Percentiles rank a stretch among this genome's conserved stretches.
These are phyloP conservation scores for Stictocephala bisonia DNA, from an alignment of 2,888 invertebrate genomes.

Conservation along the genomic window DNA sequence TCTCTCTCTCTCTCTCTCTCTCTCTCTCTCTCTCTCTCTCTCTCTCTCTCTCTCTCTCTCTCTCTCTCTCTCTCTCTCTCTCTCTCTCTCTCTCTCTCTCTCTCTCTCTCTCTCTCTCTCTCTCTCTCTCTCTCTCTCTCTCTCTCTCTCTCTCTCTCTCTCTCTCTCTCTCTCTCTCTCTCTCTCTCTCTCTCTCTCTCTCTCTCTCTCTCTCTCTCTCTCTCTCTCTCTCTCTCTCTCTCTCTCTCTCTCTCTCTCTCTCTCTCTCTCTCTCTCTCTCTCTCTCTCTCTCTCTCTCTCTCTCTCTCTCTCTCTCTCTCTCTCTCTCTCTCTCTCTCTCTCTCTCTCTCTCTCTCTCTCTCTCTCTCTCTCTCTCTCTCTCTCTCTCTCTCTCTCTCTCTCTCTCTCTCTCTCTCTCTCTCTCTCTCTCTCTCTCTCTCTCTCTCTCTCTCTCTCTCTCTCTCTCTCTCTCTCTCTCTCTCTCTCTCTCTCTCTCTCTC, in stretches of 20 bases:
- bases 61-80: too few species aligned
- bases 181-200: constrained; percentile 1
- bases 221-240: constrained; percentile 31
- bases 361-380: neutral
- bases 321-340: constrained; percentile 10
- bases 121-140: too few species aligned
- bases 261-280: constrained; percentile 15
- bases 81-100: neutral
- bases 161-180: constrained; percentile 6
- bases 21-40: too few species aligned
- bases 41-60: too few species aligned
- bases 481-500: constrained; percentile 13
- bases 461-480: constrained; percentile 3
- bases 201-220: constrained; percentile 19
- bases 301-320: constrained; percentile 14
- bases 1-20: too few species aligned
- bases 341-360: neutral
- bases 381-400: neutral
- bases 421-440: neutral
- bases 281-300: constrained; percentile 16
- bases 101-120: too few species aligned
- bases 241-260: constrained; percentile 14
- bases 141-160: too few species aligned
- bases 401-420: neutral
- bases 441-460: neutral